Evolutionary conservation across 2,888 invertebrate genomes (phyloP), one percentile per base, ranked within the genome.

Genomic region (Ypsolopha scabrella): DNA sequence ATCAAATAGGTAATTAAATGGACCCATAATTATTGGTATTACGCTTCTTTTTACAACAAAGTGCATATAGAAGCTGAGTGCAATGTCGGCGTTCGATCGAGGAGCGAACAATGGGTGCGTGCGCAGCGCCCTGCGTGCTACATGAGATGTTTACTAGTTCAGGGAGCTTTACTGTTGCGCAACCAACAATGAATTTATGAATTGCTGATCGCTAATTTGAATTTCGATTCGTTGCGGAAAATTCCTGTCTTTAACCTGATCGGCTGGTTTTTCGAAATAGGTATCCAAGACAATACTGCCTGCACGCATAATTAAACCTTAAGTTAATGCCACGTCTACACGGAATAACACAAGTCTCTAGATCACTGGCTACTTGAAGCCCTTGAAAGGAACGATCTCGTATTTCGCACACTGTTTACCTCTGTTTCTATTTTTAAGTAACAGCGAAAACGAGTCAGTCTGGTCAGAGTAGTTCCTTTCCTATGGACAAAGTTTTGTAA

Each of bases 141-240:
- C 73, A 72, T 74, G 77, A 79, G 60, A 74, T 68, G 69, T 74
- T 70, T 68, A 53, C 52, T 55, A 71, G 70, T 63, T 71, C 71
- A 71, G 62, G 69, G 71, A 63, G 63, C 58, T 60, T 24, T 24
- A 24, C 50, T 53, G 48, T 53, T 58, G 59, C 57, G 53, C 47
- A 47, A 47, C 36, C 47, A 36, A 36, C 47, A 47, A 47, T 47
- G 36, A 47, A 14, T 47, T 47, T 47, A 37, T 47, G 47, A 34
- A 47, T 47, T 47, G 36, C 36, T 47, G 47, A 47, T 43, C 43
- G 13, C 13, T 43, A 13, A 43, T 43, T 24, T 13, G 11, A 43
- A 43, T 43, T 14, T 38, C 14, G 24, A 43, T 43, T 43, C 6
- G 13, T 14, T 8, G 24, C 6, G 43, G 43, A 43, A 43, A 43